Base-by-base conservation (phyloP, 2,113 vertebrate genomes). In the Calyptommatus sinebrachiatus region DNA sequence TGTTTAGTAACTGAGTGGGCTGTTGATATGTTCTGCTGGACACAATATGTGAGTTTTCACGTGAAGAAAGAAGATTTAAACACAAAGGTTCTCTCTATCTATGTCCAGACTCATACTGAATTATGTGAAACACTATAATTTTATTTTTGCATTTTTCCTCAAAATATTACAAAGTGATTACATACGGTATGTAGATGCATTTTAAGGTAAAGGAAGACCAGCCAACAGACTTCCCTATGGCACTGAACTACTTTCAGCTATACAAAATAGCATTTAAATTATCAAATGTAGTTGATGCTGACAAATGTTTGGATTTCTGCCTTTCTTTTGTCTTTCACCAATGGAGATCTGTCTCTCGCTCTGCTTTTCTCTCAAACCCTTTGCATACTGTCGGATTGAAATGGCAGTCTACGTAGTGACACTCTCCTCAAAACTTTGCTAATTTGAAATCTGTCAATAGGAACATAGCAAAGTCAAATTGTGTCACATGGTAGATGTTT, bases 281-380 rank as follows among this genome's bases (percentile, higher is more conserved):
- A 72, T 66, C 63, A 0, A 2, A 0, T 4, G 69, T 29, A 68
- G 62, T 0, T 31, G 45, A 45, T 29, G 45, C 31, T 29, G 57
- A 80, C 73, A 78, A 18, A 61, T 50, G 11, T 57, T 61, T 65
- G 29, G 63, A 65, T 65, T 53, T 35, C 6, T 0, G 6, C 14
- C 21, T 69, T 12, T 22, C 0, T 41, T 41, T 41, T 0, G 57
- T 83, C 29, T 77, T 5, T 0, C 26, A 41, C 28, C 61, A 86
- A 0, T 1, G 21, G 60, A 57, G 8, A 65, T 28, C 50, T 35
- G n/a, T n/a, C 35, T 41, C 35, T 5, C 14, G 24, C 24, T 73
- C n/a, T 73, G 45, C 80, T 16, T n/a, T 45, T 5, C 0, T n/a
- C 63, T 70, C 62, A 29, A 63, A 31, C 50, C 78, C 65, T 5